These are phyloP conservation scores for Melanerpes aurifrons DNA, from an alignment of 2,113 vertebrate genomes.

Conservation along the genomic window DNA sequence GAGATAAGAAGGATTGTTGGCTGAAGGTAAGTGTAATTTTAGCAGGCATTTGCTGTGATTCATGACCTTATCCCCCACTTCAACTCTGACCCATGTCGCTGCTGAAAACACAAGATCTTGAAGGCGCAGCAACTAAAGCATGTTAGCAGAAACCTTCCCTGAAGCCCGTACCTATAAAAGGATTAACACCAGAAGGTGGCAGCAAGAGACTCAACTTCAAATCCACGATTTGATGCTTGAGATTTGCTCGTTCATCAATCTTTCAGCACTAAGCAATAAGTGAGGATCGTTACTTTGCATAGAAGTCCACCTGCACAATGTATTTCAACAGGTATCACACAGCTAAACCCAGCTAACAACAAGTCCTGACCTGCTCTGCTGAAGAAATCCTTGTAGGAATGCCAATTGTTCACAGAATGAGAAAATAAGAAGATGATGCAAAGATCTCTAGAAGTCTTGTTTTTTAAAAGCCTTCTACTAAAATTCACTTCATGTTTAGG, in stretches of 20 bases:
- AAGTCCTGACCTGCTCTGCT: background rate
- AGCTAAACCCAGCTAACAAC: background rate
- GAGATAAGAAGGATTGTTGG: background rate
- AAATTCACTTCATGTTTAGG: background rate
- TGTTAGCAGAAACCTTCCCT: background rate
- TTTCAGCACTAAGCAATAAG: background rate
- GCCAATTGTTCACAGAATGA: background rate
- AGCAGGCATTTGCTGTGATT: background rate
- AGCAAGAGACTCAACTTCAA: constrained; percentile 64
- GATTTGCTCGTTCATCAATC: background rate
- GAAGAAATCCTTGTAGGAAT: background rate
- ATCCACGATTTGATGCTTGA: background rate
- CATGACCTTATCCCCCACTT: background rate
- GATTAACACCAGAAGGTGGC: constrained; percentile 70
- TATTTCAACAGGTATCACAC: background rate
- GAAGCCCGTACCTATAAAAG: background rate
- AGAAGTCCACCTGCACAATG: too few species aligned
- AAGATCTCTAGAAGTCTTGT: background rate
- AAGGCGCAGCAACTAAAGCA: background rate
- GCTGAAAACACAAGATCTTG: background rate
- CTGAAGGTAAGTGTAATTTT: background rate
- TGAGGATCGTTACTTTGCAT: fast-evolving
- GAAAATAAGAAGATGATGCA: background rate
- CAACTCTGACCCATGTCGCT: background rate
- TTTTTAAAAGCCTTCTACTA: background rate